These are phyloP conservation scores for Lethocerus indicus DNA, from an alignment of 1,140 invertebrate species.

Conservation along the genomic window DNA sequence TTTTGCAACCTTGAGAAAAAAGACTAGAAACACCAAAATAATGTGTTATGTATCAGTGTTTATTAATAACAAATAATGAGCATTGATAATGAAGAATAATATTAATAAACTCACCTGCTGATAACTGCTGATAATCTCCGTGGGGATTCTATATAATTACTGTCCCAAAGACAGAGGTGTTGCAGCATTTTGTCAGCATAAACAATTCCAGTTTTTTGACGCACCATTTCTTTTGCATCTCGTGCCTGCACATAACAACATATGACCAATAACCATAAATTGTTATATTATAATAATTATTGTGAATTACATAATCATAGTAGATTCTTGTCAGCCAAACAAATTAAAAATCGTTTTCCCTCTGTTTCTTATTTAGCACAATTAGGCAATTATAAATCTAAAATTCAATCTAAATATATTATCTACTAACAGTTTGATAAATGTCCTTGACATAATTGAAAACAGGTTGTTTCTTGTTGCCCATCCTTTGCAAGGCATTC, in stretches of 20 bases:
- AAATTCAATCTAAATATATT: background rate
- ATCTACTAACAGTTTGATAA: constrained; percentile 34
- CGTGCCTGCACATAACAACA: constrained; percentile 31
- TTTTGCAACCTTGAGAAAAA: background rate
- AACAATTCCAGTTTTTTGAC: constrained; percentile 52
- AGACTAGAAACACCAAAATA: background rate
- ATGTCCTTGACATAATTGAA: constrained; percentile 29
- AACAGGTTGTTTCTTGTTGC: constrained; percentile 23
- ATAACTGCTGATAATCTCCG: constrained; percentile 49
- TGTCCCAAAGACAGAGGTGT: constrained; percentile 69
- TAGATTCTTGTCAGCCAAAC: background rate
- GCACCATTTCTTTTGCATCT: constrained; percentile 35
- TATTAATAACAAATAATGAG: background rate
- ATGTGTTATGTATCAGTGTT: background rate
- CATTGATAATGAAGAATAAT: background rate
- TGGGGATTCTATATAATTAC: constrained; percentile 64
- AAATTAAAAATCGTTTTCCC: background rate
- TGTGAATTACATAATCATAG: background rate
- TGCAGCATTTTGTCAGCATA: constrained; percentile 60
- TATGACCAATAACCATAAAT: background rate
- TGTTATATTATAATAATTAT: background rate
- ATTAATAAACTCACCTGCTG: constrained; percentile 33
- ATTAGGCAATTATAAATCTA: background rate
- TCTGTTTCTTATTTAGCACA: background rate
- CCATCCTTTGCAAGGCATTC: constrained; percentile 33